Evolutionary conservation across 2,888 invertebrate genomes (phyloP), one percentile per base, ranked within the genome.

Genomic region (Chironomus tentans): DNA sequence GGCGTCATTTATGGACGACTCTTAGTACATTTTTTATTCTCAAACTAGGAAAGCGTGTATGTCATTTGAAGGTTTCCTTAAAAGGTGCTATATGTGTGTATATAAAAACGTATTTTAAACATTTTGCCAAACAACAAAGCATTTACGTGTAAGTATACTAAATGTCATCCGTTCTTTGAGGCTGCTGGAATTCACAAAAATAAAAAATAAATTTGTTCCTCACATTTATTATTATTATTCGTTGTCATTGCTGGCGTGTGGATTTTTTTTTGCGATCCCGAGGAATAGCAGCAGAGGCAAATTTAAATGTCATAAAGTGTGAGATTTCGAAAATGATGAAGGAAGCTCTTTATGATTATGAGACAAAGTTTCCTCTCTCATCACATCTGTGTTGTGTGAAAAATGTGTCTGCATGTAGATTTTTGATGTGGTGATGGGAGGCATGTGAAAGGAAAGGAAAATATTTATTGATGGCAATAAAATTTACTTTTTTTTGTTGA

Each of bases 21-120:
- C 38, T 1, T 15, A n/a, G n/a, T 15, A 22, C 56, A 56, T 15
- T 15, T 56, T 18, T 56, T 56, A 3, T n/a, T 15, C n/a, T n/a
- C 1, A 15, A 15, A 7, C 56, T 56, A 56, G 71, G 71, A 50
- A 71, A 71, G 50, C 50, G 38, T 56, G 56, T 56, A n/a, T 71
- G 56, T 56, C 56, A 56, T 71, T 71, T 71, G 22, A 56, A 56
- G 48, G 71, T 46, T 48, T 71, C 48, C 71, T 48, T 71, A 18
- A 56, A 71, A 28, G 71, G 50, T 28, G 50, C 22, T n/a, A 38
- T 56, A 12, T 38, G 4, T 38, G 38, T 10, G 38, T 38, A 5
- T 4, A 22, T 38, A 68, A 22, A 71, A 70, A 71, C 24, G 15
- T 56, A 18, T 56, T 56, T 56, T 50, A 71, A 71, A 71, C 61